Conservation (phyloP, 2,113 vertebrate species). For the Laterallus jamaicensis region DNA sequence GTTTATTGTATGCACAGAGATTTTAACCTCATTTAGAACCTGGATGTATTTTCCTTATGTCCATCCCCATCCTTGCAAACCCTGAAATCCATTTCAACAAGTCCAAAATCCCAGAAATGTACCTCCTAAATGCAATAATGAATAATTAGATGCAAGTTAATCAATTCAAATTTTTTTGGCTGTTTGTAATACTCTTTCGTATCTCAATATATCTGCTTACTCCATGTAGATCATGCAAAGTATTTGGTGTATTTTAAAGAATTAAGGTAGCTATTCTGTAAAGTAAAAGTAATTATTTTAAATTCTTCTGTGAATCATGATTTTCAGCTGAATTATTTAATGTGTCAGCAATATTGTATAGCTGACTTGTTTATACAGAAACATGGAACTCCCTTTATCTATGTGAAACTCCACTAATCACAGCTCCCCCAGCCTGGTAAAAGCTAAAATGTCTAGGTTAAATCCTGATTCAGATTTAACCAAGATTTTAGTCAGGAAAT, state of each 20-base stretch:
- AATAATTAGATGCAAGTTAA: not conserved
- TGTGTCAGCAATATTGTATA: not conserved
- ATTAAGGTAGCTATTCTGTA: not conserved
- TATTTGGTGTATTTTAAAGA: not conserved
- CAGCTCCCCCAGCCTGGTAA: not conserved
- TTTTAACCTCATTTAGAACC: not conserved
- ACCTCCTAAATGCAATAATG: not conserved
- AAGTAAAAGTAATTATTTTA: not conserved
- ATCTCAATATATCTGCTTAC: not conserved
- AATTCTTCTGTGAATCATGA: not conserved
- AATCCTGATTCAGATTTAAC: not conserved
- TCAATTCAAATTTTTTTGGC: not conserved
- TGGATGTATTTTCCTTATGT: not conserved
- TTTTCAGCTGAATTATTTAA: not conserved
- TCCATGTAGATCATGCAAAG: not conserved
- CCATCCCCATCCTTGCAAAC: not conserved
- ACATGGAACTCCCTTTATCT: not conserved
- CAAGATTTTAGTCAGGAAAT: not conserved
- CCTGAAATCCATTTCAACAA: not conserved
- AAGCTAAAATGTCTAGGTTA: not conserved
- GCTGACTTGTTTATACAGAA: not conserved
- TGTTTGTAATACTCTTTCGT: not conserved
- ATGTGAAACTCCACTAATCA: not conserved
- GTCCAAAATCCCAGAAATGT: not conserved
- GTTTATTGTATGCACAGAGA: not conserved